Evolutionary conservation across 2,888 invertebrate species (phyloP), one percentile per base, ranked within the genome.

Genomic region (Melinaea menophilus): DNA sequence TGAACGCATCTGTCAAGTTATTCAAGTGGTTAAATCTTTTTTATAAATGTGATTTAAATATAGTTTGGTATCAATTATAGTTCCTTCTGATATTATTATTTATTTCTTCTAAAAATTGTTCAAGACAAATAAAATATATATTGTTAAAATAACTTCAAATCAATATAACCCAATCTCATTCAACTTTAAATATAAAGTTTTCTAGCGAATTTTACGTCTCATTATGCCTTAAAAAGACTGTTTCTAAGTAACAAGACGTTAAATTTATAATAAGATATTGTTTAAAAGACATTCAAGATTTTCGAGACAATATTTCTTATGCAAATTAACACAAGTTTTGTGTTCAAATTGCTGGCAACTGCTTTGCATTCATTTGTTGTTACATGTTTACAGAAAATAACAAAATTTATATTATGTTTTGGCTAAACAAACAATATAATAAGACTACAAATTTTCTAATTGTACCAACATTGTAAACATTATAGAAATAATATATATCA

Each of bases 181-280:
- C 65, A 66, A 48, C 61, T 66, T 66, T 57, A 66, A 66, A 65
- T 69, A 69, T 66, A 62, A 62, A 68, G 64, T 68, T 69, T 63
- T 59, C 61, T 61, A 63, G 64, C 12, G 58, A 61, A 68, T 66
- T 69, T 66, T 66, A 62, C 68, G 62, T 69, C 64, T 66, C 62
- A 68, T 69, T 69, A 59, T 64, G 59, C 64, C 66, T 66, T 63
- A 68, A 63, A 68, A 68, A 69, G 64, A 22, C 22, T 22, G 68
- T 66, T 61, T 56, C 68, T 68, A 59, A 68, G 63, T 61, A 66
- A 63, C 62, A 58, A 63, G 56, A 64, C 62, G 65, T 65, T 64
- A 68, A 63, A 68, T 68, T 69, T 66, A 68, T 68, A 68, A 66
- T 69, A 69, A 68, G 54, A 58, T 51, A 54, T 58, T 62, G 51